Evolutionary conservation across 2,888 invertebrate genomes (phyloP).

Genomic region (Amiota minor): DNA sequence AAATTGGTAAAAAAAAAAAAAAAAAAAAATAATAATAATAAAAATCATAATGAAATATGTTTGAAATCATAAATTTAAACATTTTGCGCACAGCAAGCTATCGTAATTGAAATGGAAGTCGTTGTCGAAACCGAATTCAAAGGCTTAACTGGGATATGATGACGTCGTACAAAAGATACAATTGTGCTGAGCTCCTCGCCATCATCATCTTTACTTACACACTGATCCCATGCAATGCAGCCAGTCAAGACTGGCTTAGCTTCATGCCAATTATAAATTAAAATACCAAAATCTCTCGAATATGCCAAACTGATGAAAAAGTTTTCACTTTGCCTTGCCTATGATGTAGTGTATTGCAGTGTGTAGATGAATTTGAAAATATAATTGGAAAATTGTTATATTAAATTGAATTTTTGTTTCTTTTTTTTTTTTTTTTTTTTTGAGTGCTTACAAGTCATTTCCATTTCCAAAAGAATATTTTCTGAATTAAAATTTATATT

Average conservation of each 20-base stretch:
- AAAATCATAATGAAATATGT: constrained; percentile 14
- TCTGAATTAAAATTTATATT: too few species aligned
- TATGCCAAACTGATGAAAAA: constrained; percentile 1
- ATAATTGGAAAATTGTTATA: constrained; percentile 21
- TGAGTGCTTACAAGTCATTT: not conserved
- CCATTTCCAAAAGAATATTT: too few species aligned
- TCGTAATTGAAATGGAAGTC: not conserved
- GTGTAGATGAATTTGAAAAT: not conserved
- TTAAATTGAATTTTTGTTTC: constrained; percentile 2
- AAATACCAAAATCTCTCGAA: constrained; percentile 13
- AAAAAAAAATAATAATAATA: not conserved
- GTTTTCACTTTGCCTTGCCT: constrained; percentile 13
- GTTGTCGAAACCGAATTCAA: too few species aligned
- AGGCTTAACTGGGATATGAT: too few species aligned
- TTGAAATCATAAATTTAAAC: constrained; percentile 15
- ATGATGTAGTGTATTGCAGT: not conserved
- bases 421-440: not conserved
- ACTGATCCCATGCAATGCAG: too few species aligned
- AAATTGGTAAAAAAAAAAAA: too few species aligned
- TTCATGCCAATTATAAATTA: not conserved
- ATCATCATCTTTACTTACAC: too few species aligned
- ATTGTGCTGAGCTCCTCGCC: too few species aligned
- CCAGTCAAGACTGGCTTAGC: too few species aligned
- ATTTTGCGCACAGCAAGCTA: not conserved
- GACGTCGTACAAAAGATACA: too few species aligned